Evolutionary conservation across 2,888 invertebrate genomes (phyloP).

Genomic region (Dasypogon diadema): DNA sequence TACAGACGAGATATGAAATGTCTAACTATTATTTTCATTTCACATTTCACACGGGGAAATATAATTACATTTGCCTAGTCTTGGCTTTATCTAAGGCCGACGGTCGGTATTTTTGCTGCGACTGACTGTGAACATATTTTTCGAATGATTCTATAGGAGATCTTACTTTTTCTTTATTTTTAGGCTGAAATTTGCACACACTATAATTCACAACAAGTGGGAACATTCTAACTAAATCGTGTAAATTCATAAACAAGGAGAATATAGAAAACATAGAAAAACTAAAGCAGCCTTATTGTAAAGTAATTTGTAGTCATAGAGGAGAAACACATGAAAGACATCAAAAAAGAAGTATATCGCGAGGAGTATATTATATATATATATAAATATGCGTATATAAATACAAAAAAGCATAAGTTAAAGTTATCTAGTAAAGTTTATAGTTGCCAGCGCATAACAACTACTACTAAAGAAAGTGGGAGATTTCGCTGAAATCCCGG

Average conservation of each 20-base stretch:
- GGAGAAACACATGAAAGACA: not conserved
- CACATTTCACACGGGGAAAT: too few relatives aligned
- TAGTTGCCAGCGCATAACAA: not conserved
- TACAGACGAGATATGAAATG: too few relatives aligned
- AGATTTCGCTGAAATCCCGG: not conserved
- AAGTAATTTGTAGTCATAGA: slow-evolving; percentile 33
- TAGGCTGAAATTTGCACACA: not conserved
- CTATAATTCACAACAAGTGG: slow-evolving; percentile 13
- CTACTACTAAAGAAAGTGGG: too few relatives aligned
- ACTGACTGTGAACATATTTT: too few relatives aligned
- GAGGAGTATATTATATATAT: not conserved
- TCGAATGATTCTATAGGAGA: too few relatives aligned
- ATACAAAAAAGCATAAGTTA: not conserved
- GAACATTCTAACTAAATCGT: slow-evolving; percentile 37
- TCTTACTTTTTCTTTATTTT: too few relatives aligned
- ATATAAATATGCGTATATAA: too few relatives aligned
- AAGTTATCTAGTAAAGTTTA: not conserved
- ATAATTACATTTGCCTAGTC: too few relatives aligned
- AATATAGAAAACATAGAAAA: slow-evolving; percentile 14
- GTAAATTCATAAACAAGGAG: slow-evolving; percentile 9
- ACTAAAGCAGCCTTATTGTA: slow-evolving; percentile 46
- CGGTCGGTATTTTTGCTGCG: too few relatives aligned
- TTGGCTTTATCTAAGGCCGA: too few relatives aligned
- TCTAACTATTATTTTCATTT: too few relatives aligned
- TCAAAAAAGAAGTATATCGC: not conserved